A percentile compares a stretch with the other conserved stretches of the same genome.
Evolutionary conservation across 2,113 vertebrate species (phyloP).

Genomic region (Nyctereutes procyonoides): DNA sequence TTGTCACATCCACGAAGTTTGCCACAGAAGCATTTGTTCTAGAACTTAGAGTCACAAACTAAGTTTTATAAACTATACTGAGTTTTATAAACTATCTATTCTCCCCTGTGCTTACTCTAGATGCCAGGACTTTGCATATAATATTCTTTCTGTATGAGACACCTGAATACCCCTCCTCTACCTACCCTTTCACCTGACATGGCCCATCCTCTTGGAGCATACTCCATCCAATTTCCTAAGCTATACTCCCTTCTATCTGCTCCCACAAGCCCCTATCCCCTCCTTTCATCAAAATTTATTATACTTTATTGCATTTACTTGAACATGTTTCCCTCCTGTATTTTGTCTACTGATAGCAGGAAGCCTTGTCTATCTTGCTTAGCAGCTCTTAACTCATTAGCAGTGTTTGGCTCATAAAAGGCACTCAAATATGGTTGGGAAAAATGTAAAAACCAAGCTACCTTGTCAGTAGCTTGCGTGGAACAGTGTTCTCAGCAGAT

Average conservation of each 20-base stretch:
- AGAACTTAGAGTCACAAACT: not conserved
- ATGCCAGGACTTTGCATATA: not conserved
- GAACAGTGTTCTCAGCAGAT: not conserved
- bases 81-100: not conserved
- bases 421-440: not conserved
- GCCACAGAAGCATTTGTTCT: not conserved
- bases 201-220: not conserved
- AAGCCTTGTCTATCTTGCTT: not conserved
- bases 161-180: not conserved
- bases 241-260: not conserved
- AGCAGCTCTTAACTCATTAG: not conserved
- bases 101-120: not conserved
- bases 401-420: not conserved
- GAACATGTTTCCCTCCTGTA: not conserved
- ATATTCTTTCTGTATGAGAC: not conserved
- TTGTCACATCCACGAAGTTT: not conserved
- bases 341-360: not conserved
- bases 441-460: not conserved
- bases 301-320: not conserved
- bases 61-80: not conserved
- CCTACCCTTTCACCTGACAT: not conserved
- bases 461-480: not conserved
- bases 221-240: not conserved
- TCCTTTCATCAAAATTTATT: not conserved
- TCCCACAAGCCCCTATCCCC: rapidly evolving